These are phyloP conservation scores for Cydia amplana DNA, from an alignment of 1,140 invertebrate species.

Conservation along the genomic window DNA sequence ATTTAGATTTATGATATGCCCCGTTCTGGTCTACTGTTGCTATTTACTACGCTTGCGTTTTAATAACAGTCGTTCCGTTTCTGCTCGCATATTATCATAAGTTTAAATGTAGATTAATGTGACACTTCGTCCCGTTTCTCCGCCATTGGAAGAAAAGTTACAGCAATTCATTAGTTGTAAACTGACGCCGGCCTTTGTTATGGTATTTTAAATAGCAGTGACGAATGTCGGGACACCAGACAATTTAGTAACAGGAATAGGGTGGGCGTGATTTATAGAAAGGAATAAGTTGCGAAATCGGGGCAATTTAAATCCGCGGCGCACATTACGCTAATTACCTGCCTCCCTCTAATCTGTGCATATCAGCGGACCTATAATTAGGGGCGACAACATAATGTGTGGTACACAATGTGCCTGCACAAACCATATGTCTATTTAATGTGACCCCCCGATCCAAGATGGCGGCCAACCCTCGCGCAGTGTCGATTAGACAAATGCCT, in stretches of 20 bases:
- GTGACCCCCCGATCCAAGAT: conserved; percentile 71
- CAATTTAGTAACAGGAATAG: conserved; percentile 36
- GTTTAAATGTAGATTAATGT: conserved; percentile 32
- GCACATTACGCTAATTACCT: conserved; percentile 62
- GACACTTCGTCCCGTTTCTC: conserved; percentile 26
- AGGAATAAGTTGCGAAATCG: conserved; percentile 41
- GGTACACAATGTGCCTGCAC: conserved; percentile 68
- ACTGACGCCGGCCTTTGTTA: conserved; percentile 31
- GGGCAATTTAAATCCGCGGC: conserved; percentile 44
- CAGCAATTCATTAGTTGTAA: conserved; percentile 32
- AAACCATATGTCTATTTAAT: conserved; percentile 76
- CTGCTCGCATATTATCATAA: conserved; percentile 26
- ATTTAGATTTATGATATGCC: conserved; percentile 37
- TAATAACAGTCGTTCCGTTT: conserved; percentile 28
- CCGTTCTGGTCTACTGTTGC: neutral
- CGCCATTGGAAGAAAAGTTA: conserved; percentile 30
- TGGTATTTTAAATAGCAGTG: conserved; percentile 33
- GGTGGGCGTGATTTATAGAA: conserved; percentile 45
- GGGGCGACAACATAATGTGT: conserved; percentile 71
- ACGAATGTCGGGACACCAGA: conserved; percentile 32
- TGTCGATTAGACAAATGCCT: conserved; percentile 49
- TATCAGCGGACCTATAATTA: conserved; percentile 71
- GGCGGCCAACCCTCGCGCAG: conserved; percentile 56
- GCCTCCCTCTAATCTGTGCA: conserved; percentile 55
- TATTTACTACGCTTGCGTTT: conserved; percentile 17